These are phyloP conservation scores for Crypturellus undulatus DNA, from an alignment of 2,113 vertebrate species.

Conservation along the genomic window DNA sequence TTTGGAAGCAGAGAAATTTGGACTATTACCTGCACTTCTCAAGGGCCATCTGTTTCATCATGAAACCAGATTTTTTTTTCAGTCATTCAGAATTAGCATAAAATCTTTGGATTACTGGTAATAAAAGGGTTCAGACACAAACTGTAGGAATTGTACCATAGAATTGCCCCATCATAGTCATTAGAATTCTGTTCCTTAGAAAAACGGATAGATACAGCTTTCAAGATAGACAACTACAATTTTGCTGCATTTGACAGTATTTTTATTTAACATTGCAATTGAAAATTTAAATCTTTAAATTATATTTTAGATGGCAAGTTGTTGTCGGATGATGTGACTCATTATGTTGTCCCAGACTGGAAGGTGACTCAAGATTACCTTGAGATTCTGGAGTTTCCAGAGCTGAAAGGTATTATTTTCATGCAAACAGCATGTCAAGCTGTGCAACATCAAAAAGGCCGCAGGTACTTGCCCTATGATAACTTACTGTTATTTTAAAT, in stretches of 20 bases:
- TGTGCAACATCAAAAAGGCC: slow-evolving; percentile 89
- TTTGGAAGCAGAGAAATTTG: background rate
- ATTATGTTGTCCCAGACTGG: slow-evolving; percentile 93
- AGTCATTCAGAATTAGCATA: background rate
- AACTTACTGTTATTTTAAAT: background rate
- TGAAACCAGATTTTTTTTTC: background rate
- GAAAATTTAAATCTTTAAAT: slow-evolving; percentile 35
- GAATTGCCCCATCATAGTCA: background rate
- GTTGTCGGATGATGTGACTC: slow-evolving; percentile 88
- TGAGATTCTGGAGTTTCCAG: slow-evolving; percentile 91
- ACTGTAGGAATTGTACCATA: background rate
- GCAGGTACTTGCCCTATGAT: slow-evolving; percentile 81
- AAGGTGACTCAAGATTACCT: slow-evolving; percentile 90
- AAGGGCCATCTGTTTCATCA: background rate
- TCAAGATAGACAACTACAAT: background rate
- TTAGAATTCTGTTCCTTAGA: background rate
- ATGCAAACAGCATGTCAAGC: slow-evolving; percentile 94
- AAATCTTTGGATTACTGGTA: background rate
- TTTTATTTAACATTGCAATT: background rate
- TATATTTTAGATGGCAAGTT: slow-evolving; percentile 86
- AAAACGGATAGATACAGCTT: background rate
- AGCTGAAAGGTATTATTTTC: slow-evolving; percentile 91
- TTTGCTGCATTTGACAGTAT: background rate
- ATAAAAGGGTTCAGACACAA: background rate
- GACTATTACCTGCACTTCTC: background rate